Base-by-base conservation (phyloP, 2,888 invertebrate species). In the Macrosiphum euphorbiae region DNA sequence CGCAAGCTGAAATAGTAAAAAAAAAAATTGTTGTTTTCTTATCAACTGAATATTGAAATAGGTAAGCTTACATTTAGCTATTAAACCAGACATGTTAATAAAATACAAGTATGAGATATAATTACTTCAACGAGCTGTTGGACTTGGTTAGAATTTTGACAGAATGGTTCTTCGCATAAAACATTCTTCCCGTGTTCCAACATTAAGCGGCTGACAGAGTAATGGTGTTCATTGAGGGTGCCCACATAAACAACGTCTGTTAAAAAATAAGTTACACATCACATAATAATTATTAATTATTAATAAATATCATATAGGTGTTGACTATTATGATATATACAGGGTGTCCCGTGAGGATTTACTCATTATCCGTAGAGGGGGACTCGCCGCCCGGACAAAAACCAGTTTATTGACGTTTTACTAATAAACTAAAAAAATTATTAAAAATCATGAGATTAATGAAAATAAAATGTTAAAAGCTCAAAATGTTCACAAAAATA, bases 81-180 rank as follows among this genome's bases (percentile, higher is more conserved):
- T 41, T 35, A 78, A 78, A 78, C 35, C 10, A n/a, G 26, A n/a
- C 8, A 84, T 78, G 24, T 88, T n/a, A 87, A 87, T 35, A 61
- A 28, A 44, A 44, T 13, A 89, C 10, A 26, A 58, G 10, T 20
- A 44, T 44, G 5, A 44, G n/a, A 20, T 20, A 55, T 67, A 88
- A n/a, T 93, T 67, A 96, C 95, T 24, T 95, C 95, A 0, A 98
- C 96, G 86, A 99, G 96, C 95, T 97, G 97, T 94, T 97, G 96
- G 0, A 97, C 97, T 96, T 98, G 97, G 95, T 97, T 97, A 88
- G 96, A 96, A 95, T 98, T 98, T 96, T 99, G 96, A 90, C 98
- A 97, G 94, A 99, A 96, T 0, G 99, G 98, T 96, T 99, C 99
- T 96, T 99, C 99, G 95, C 98, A 98, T 3, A 99, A 96, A 1